A percentile compares a stretch with the other conserved stretches of the same genome.
phyloP scores from a whole-genome alignment of 1,140 invertebrate species.

The Plectus sambesii region DNA sequence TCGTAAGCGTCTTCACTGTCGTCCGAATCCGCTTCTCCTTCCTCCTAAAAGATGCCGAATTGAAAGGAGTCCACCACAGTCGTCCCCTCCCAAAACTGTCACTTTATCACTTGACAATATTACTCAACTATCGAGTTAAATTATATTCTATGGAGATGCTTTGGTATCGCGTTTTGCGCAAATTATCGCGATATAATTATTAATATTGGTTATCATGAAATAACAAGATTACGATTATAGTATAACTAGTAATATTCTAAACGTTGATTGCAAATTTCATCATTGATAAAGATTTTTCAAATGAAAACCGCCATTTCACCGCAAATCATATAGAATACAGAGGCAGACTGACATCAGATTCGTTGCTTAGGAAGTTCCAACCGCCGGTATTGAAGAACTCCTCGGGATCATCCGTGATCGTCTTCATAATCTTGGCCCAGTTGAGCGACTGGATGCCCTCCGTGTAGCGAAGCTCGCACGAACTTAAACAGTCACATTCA shows the following conservation, averaged over 20 bases:
- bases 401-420: slow-evolving; percentile 93
- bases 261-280: slow-evolving; percentile 55
- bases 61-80: slow-evolving; percentile 45
- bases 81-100: slow-evolving; percentile 63
- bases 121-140: slow-evolving; percentile 4
- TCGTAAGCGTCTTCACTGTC: slow-evolving; percentile 39
- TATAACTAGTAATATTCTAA: slow-evolving; percentile 50
- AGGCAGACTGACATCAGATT: slow-evolving; percentile 54
- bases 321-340: too few species aligned
- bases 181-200: too few species aligned
- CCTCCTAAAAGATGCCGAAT: too few species aligned
- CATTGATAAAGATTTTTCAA: neutral
- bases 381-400: slow-evolving; percentile 96
- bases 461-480: slow-evolving; percentile 90
- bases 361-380: slow-evolving; percentile 93
- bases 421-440: slow-evolving; percentile 99
- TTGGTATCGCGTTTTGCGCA: too few species aligned
- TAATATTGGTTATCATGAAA: too few species aligned
- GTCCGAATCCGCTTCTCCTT: slow-evolving; percentile 39
- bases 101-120: too few species aligned
- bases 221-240: too few species aligned
- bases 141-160: too few species aligned
- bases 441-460: slow-evolving; percentile 97
- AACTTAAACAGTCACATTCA: slow-evolving; percentile 48
- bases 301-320: slow-evolving; percentile 3